phyloP scores from a whole-genome alignment of 2,113 vertebrate genomes.

The Hipposideros armiger region DNA sequence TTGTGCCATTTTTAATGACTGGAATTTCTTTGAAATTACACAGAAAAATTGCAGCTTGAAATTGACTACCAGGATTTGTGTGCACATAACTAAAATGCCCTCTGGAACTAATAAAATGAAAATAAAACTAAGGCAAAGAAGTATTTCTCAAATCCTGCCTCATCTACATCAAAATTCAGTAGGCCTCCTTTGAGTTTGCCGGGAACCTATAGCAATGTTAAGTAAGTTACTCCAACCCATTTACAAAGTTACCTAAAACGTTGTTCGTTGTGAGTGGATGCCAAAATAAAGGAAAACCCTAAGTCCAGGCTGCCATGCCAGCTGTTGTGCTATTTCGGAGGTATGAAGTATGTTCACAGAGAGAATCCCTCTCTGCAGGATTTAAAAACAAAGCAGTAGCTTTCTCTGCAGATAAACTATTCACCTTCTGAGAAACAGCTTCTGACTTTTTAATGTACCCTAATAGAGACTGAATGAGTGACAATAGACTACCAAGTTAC shows the following conservation, averaged over 20 bases:
- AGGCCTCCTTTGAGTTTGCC: fast-evolving
- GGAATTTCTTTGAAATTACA: background rate
- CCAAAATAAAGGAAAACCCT: background rate
- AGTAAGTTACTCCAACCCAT: background rate
- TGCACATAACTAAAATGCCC: background rate
- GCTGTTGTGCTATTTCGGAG: too few species aligned
- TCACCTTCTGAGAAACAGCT: background rate
- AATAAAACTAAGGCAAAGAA: background rate
- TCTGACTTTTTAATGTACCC: background rate
- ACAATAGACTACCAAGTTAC: background rate
- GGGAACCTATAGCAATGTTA: background rate
- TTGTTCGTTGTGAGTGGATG: background rate
- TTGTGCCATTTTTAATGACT: background rate
- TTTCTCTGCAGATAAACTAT: background rate
- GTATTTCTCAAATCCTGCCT: background rate
- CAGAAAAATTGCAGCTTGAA: background rate
- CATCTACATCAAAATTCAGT: background rate
- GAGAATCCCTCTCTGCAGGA: background rate
- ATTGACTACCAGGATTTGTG: background rate
- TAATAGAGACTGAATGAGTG: background rate
- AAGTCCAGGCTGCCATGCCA: fast-evolving
- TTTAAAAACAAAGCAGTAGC: background rate
- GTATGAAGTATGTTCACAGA: too few species aligned
- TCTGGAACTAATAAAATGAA: background rate
- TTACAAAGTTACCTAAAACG: background rate